Conservation (phyloP, 2,797 vertebrate species). For the Zalophus californianus region DNA sequence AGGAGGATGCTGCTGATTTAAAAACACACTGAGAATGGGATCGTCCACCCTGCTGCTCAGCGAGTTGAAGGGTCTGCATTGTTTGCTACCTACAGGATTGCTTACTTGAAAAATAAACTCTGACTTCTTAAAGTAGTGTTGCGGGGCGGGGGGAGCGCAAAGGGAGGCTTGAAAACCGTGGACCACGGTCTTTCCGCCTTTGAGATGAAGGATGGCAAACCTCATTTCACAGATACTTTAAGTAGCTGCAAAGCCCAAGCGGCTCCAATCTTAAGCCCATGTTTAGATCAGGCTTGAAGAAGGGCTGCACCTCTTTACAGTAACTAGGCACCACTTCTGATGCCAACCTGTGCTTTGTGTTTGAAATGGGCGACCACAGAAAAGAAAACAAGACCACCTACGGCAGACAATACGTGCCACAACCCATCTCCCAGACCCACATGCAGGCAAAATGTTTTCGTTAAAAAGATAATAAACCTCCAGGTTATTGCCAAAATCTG, state of each 20-base stretch:
- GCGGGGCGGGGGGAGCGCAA: background rate
- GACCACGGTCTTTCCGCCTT: conserved; percentile 71
- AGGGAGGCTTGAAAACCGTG: background rate
- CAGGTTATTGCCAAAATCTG: conserved; percentile 78
- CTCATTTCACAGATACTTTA: conserved; percentile 74
- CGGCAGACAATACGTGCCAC: conserved; percentile 81
- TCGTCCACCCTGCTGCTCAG: background rate
- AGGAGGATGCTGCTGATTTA: background rate
- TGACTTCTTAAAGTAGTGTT: background rate
- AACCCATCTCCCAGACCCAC: conserved; percentile 87
- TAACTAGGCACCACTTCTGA: conserved; percentile 71
- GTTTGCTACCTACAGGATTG: background rate
- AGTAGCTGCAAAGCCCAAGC: conserved; percentile 80
- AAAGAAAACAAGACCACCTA: conserved; percentile 86
- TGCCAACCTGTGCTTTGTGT: conserved; percentile 69
- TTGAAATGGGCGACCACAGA: conserved; percentile 80
- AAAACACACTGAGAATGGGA: background rate
- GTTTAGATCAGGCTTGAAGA: conserved; percentile 79
- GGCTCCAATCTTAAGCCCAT: conserved; percentile 72
- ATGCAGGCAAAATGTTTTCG: conserved; percentile 89
- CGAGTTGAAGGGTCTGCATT: background rate
- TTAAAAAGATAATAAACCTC: conserved; percentile 78
- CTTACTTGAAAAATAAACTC: conserved; percentile 16
- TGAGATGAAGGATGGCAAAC: conserved; percentile 66
- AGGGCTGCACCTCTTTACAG: conserved; percentile 51